Base-by-base conservation (phyloP, 2,888 invertebrate species). In the Drosophila seclusa region DNA sequence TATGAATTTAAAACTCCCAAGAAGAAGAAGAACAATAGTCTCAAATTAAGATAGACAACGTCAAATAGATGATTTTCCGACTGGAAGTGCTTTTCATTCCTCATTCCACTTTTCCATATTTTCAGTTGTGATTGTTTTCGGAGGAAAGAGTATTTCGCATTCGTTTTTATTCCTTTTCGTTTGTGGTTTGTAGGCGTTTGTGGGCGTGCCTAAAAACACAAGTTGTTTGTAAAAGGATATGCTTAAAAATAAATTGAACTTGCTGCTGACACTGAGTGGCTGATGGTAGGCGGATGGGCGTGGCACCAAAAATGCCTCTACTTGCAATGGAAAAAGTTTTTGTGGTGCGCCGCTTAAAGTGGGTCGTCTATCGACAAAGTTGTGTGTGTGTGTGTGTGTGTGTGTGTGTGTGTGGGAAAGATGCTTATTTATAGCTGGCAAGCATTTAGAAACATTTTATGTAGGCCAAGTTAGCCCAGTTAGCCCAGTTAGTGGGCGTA, bases 221-320 rank as follows among this genome's bases (percentile, higher is more conserved):
- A 77, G 76, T 77, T 76, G 76, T 24, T 24, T 45, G 24, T 75
- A 74, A 80, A 75, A 64, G 82, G 81, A 89, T 84, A 76, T 84
- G 72, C 77, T 86, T 81, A 77, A 85, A 87, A 89, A 82, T 80
- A 84, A 90, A 84, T 89, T 86, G 80, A 83, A 86, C 86, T 87
- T 86, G 90, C 79, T 76, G 73, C 76, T 78, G 80, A 82, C 84
- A 77, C 76, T 77, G 70, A 64, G 59, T 42, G 57, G 66, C 60
- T 52, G 50, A 49, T 38, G 27, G 40, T 16, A 38, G 67, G 67
- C 63, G 73, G 11, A 27, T 11, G 13, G 54, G 70, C 66, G 73
- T 71, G 67, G 40, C 52, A 58, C 27, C 24, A 45, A 38, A 27
- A 13, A 18, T 29, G 31, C 21, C 27, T 10, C 49, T 59, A 57